Percentiles rank a stretch among this genome's conserved stretches.
Evolutionary conservation across 2,113 vertebrate species (phyloP).

Genomic region (Cebidichthys violaceus): DNA sequence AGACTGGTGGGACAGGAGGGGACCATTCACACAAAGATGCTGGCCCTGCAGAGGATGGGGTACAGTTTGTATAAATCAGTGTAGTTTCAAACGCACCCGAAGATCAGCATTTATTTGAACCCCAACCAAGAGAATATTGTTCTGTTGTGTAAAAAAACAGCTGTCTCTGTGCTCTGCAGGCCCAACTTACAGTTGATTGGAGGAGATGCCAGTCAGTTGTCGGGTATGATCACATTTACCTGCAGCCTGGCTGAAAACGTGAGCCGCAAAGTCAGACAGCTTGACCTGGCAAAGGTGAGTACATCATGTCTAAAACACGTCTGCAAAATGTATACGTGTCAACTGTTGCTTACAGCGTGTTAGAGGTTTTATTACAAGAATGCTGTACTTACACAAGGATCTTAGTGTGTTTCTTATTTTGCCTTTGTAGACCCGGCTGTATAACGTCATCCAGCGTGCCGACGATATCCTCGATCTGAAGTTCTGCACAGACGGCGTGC

Average conservation of each 20-base stretch:
- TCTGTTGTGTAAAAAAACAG: background rate
- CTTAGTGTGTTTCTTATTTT: background rate
- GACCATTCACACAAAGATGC: conserved; percentile 93
- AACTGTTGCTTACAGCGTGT: background rate
- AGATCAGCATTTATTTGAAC: background rate
- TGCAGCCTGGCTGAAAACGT: conserved; percentile 97
- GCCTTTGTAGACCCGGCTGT: conserved; percentile 90
- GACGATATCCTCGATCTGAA: conserved; percentile 98
- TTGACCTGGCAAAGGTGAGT: conserved; percentile 95
- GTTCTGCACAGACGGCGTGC: conserved; percentile 98
- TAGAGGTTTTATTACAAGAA: background rate
- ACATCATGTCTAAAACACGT: background rate
- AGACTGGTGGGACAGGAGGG: conserved; percentile 90
- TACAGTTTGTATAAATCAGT: conserved; percentile 73
- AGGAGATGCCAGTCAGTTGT: conserved; percentile 95
- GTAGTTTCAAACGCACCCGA: too few species aligned
- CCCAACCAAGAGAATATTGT: background rate
- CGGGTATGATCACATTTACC: conserved; percentile 97
- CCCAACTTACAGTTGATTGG: conserved; percentile 96
- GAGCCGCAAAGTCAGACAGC: conserved; percentile 96
- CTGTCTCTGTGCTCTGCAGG: conserved; percentile 75
- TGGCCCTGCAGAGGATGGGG: conserved; percentile 95
- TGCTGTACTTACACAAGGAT: too few species aligned
- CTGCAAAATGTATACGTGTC: background rate
- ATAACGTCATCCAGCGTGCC: conserved; percentile 97